These are phyloP conservation scores for Drosophila athabasca DNA, from an alignment of 1,140 invertebrate species.

Conservation along the genomic window DNA sequence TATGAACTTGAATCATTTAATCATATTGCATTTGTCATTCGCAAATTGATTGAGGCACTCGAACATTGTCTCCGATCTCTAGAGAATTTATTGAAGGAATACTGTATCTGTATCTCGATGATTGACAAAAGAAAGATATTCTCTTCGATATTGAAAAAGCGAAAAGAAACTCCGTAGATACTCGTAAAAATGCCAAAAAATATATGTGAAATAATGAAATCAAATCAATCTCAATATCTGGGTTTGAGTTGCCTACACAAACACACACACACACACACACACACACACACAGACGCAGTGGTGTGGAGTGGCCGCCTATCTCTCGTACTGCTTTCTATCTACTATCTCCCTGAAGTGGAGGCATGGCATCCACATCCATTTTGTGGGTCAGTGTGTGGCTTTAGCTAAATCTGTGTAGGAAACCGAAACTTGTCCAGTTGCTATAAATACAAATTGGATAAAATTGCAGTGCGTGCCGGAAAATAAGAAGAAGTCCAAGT, in stretches of 20 bases:
- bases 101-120: background rate
- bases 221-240: conserved; percentile 42
- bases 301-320: too few species aligned
- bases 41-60: conserved; percentile 38
- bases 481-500: conserved; percentile 16
- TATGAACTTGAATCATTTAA: conserved; percentile 43
- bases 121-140: conserved; percentile 12
- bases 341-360: background rate
- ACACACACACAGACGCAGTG: too few species aligned
- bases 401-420: too few species aligned
- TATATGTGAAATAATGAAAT: conserved; percentile 33
- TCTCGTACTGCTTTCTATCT: too few species aligned
- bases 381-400: conserved; percentile 1
- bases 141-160: background rate
- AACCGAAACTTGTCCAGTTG: background rate
- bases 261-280: too few species aligned
- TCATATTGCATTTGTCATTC: conserved; percentile 44
- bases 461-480: conserved; percentile 55
- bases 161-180: conserved; percentile 7
- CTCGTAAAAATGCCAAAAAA: conserved; percentile 34
- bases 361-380: background rate
- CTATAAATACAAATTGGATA: conserved; percentile 49
- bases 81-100: conserved; percentile 13
- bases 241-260: background rate
- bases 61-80: conserved; percentile 24